Evolutionary conservation across 2,797 vertebrate species (phyloP).

Genomic region (Enteromius anoplus): DNA sequence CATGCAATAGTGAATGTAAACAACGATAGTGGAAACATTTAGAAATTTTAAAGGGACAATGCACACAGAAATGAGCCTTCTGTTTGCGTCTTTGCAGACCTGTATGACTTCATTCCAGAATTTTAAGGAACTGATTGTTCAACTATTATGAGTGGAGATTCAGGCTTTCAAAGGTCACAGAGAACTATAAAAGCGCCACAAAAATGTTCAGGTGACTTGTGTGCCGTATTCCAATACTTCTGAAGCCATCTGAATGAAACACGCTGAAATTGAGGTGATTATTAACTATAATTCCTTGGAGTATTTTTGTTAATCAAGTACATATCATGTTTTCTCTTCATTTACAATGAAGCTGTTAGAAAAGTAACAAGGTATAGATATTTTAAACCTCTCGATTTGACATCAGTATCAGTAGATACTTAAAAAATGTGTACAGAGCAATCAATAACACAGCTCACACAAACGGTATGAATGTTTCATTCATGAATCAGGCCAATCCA

Average conservation of each 20-base stretch:
- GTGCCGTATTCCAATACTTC: neutral
- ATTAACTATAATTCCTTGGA: neutral
- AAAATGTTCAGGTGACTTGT: neutral
- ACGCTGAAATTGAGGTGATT: neutral
- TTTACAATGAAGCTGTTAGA: neutral
- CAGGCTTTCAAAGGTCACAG: neutral
- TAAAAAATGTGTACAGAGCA: neutral
- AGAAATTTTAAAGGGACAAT: neutral
- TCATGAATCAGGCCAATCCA: neutral
- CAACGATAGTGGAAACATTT: neutral
- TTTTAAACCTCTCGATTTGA: neutral
- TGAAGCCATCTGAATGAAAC: neutral
- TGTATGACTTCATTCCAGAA: neutral
- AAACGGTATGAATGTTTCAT: neutral
- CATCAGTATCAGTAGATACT: neutral
- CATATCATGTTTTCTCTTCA: neutral
- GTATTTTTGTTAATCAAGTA: neutral
- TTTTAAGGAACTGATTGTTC: neutral
- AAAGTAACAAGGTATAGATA: neutral
- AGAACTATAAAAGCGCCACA: neutral
- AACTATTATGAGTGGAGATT: neutral
- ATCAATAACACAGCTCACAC: neutral
- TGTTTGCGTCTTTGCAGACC: neutral
- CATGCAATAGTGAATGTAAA: neutral
- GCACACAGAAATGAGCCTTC: neutral